Evolutionary conservation across 35 echinoderm and acorn worm species (phyloP), one percentile per base, ranked within the genome.

Genomic region (Lytechinus pictus): DNA sequence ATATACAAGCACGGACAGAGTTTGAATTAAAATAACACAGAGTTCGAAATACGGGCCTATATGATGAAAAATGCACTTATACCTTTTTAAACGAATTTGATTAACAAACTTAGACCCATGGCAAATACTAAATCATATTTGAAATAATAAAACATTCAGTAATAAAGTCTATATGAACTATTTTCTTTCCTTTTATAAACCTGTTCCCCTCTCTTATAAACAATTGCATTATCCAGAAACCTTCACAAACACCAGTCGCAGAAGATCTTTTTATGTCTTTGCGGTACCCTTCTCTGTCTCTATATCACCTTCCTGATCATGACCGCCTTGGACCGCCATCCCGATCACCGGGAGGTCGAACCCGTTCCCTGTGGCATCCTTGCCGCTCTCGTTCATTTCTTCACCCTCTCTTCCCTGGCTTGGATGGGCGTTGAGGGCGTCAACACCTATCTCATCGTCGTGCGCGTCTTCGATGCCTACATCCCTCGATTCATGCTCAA

Each of bases 351-450:
- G 1, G 21, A 95, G 16, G 44, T 89, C 54, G 3, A 16, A 10
- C 5, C 54, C 28, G 87, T 28, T 28, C 53, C 57, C 1, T 97
- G 97, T 86, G 44, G 86, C 44, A 79, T 95, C 52, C 94, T 96
- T 1, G 97, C 95, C 6, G 97, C 88, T 24, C 71, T 97, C 58
- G 53, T 97, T 21, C 97, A 97, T 53, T 97, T 96, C 86, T 97
- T 97, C 52, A 91, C 92, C 27, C 94, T 97, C 8, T 55, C 96
- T n/a, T 91, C 97, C 10, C 87, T 97, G 5, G 87, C 86, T 29
- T 97, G 97, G 97, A 97, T 97, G 97, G 94, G 93, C 10, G 97
- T 96, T 16, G 95, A 97, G 89, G 97, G 95, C 19, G 19, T 95
- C n/a, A 96, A 97, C 71, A 95, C 96, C 27, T 96, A 97, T 44